phyloP scores from a whole-genome alignment of 1,140 invertebrate genomes.

The Leptoteleia sp. region DNA sequence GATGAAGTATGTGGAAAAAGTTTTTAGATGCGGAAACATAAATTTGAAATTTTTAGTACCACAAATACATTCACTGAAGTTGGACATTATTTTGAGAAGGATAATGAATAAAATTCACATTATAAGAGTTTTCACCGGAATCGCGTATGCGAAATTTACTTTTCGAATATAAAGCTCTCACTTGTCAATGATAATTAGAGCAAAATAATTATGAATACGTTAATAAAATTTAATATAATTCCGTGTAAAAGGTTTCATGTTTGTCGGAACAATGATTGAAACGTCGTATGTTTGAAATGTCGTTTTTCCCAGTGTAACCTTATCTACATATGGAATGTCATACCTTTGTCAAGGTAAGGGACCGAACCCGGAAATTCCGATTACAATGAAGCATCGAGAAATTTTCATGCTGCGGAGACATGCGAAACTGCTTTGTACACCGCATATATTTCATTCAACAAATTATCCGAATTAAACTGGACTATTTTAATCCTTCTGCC shows the following conservation, averaged over 20 bases:
- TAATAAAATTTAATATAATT: slow-evolving; percentile 26
- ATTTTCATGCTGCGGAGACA: slow-evolving; percentile 48
- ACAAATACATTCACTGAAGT: too few relatives aligned
- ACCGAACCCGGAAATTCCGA: slow-evolving; percentile 51
- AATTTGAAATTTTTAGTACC: too few relatives aligned
- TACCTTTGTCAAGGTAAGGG: slow-evolving; percentile 56
- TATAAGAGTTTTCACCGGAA: too few relatives aligned
- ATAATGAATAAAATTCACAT: too few relatives aligned
- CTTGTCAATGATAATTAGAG: too few relatives aligned
- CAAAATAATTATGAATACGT: slow-evolving; percentile 7
- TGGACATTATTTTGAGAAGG: too few relatives aligned
- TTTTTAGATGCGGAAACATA: too few relatives aligned
- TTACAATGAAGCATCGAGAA: slow-evolving; percentile 42
- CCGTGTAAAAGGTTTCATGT: not conserved
- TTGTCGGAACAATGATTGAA: slow-evolving; percentile 37
- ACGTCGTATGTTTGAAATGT: slow-evolving; percentile 33
- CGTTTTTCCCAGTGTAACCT: slow-evolving; percentile 48
- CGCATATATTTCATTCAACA: slow-evolving; percentile 19
- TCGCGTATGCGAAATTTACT: too few relatives aligned
- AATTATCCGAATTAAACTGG: slow-evolving; percentile 4
- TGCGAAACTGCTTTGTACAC: slow-evolving; percentile 22
- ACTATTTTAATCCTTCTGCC: slow-evolving; percentile 8
- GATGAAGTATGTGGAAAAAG: too few relatives aligned
- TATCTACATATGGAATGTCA: slow-evolving; percentile 59
- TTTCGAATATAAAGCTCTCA: too few relatives aligned